A percentile compares a stretch with the other conserved stretches of the same genome.
These are phyloP conservation scores for Ceriagrion tenellum DNA, from an alignment of 2,888 invertebrate genomes.

Conservation along the genomic window DNA sequence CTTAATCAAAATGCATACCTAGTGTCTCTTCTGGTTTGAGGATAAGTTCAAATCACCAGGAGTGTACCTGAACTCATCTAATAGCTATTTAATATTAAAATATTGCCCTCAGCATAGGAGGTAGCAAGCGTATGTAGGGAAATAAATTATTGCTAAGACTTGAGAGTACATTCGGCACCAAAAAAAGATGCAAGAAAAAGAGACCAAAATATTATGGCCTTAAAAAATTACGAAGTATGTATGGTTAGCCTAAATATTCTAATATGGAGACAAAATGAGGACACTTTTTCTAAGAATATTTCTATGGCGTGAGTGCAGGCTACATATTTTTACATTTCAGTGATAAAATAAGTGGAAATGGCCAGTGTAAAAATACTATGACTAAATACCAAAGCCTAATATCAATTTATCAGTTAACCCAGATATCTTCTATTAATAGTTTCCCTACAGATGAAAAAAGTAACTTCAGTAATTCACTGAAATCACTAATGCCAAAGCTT, in stretches of 20 bases:
- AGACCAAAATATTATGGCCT: neutral
- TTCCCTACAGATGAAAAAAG: neutral
- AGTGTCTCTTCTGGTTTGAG: neutral
- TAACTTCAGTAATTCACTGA: neutral
- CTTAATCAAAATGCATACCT: neutral
- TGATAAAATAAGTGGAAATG: neutral
- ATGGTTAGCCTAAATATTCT: conserved; percentile 25
- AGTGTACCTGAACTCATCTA: neutral
- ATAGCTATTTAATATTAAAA: neutral
- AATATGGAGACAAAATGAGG: neutral
- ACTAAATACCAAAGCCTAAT: neutral
- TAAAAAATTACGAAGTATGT: neutral
- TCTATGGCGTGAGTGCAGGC: neutral
- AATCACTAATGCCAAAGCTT: neutral
- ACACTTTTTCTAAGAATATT: neutral
- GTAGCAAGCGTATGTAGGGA: neutral
- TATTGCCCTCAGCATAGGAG: neutral
- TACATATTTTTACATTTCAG: neutral
- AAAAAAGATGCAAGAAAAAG: neutral
- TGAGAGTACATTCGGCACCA: neutral
- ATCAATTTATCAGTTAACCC: conserved; percentile 31
- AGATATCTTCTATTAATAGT: neutral
- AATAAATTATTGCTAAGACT: neutral
- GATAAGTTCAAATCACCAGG: neutral
- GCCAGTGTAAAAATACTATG: neutral